Evolutionary conservation across 2,113 vertebrate species (phyloP), one percentile per base, ranked within the genome.

Genomic region (Clinocottus analis): DNA sequence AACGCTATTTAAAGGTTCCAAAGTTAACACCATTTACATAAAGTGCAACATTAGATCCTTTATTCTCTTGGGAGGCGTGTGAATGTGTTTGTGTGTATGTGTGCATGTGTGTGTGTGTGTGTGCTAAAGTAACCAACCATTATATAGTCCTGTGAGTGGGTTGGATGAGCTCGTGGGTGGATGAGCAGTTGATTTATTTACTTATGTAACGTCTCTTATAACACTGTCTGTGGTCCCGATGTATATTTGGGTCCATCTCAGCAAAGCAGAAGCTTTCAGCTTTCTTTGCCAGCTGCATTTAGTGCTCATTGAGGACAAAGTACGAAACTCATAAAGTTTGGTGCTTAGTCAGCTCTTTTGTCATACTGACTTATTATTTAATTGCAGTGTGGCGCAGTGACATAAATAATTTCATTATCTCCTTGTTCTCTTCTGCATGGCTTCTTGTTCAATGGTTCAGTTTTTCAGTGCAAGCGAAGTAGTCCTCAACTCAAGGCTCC

Each of bases 121-220:
- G 61, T 25, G 37, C 66, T 59, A 71, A 49, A 85, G 53, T 84
- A 68, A 75, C 64, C 35, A 69, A 23, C 49, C 75, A 75, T 71
- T 82, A 58, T 81, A 64, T 66, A 70, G 75, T 23, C 21, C 12
- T 55, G 69, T 82, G 80, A 68, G 87, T 88, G 83, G 85, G 82
- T 16, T 81, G 83, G 75, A 80, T 29, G 74, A 76, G 64, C 56
- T 49, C 69, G 89, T 89, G 75, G 82, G 85, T 74, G 85, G 74
- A 72, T 76, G 62, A 88, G 72, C 45, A 41, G 72, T 85, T 71
- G 70, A 75, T 80, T 84, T 86, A 83, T 89, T 87, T 88, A 76
- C 82, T 89, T 88, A 80, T 70, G 79, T 84, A 83, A 81, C 55
- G 1, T 68, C 79, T 85, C 73, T 81, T 77, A 59, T 79, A 85